Evolutionary conservation across 2,113 vertebrate species (phyloP).

Genomic region (Struthio camelus): DNA sequence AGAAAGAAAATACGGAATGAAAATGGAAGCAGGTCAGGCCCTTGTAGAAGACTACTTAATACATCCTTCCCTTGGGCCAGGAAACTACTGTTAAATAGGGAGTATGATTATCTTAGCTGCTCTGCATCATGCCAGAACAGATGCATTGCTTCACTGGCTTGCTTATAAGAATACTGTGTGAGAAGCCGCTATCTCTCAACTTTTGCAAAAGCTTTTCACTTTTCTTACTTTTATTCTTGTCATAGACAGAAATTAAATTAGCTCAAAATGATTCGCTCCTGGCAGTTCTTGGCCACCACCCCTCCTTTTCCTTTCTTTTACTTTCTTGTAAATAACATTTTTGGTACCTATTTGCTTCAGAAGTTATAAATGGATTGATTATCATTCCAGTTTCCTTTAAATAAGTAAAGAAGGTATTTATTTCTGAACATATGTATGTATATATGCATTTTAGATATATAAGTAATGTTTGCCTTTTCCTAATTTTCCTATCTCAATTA

Average conservation of each 20-base stretch:
- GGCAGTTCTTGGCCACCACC: background rate
- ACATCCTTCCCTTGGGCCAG: background rate
- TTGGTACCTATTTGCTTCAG: background rate
- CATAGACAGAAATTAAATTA: background rate
- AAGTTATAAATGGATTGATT: background rate
- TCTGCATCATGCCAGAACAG: background rate
- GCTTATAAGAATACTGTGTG: background rate
- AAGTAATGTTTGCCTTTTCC: background rate
- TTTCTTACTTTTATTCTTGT: background rate
- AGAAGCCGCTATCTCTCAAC: background rate
- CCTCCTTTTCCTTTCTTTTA: background rate
- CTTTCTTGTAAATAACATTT: background rate
- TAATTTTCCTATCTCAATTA: background rate
- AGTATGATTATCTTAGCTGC: background rate
- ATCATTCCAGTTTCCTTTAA: background rate
- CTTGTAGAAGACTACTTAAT: background rate
- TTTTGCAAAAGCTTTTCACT: background rate
- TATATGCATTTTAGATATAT: background rate
- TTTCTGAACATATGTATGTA: background rate
- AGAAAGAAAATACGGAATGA: background rate
- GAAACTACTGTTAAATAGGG: background rate
- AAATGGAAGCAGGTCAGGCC: background rate
- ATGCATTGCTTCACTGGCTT: background rate
- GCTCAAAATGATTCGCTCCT: background rate
- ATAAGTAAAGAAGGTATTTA: background rate